Conservation (phyloP, 2,888 invertebrate species). For the Eugnorisma glareosa region DNA sequence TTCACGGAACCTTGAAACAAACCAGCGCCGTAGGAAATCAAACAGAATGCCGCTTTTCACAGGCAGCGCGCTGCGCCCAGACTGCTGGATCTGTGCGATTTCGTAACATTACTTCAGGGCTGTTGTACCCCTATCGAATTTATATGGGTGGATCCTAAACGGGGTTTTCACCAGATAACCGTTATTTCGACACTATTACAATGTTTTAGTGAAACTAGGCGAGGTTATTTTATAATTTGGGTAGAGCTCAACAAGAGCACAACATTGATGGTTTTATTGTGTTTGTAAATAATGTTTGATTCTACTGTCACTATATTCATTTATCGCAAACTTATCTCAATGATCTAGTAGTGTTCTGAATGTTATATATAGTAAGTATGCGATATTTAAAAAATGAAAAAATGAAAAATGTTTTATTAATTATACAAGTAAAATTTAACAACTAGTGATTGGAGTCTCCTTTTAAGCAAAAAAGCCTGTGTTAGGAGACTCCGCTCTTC, state of each 20-base stretch:
- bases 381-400: no score
- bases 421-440: no score
- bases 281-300: not conserved
- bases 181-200: constrained; percentile 11
- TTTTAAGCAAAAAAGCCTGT: no score
- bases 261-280: not conserved
- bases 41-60: constrained; percentile 63
- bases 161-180: constrained; percentile 19
- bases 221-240: not conserved
- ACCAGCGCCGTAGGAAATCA: constrained; percentile 58
- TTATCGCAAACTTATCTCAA: constrained; percentile 13
- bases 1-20: constrained; percentile 47
- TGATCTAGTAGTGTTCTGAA: not conserved
- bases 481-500: no score
- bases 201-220: not conserved
- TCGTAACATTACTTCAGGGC: constrained; percentile 46
- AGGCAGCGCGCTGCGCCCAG: constrained; percentile 66
- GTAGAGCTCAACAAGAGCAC: no score
- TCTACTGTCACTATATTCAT: constrained; percentile 9
- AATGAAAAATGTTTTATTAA: no score
- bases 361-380: not conserved
- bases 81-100: constrained; percentile 38
- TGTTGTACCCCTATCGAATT: constrained; percentile 56
- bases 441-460: no score
- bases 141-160: constrained; percentile 2